These are phyloP conservation scores for Mormyrus iriodes DNA, from an alignment of 2,113 vertebrate genomes.

Conservation along the genomic window DNA sequence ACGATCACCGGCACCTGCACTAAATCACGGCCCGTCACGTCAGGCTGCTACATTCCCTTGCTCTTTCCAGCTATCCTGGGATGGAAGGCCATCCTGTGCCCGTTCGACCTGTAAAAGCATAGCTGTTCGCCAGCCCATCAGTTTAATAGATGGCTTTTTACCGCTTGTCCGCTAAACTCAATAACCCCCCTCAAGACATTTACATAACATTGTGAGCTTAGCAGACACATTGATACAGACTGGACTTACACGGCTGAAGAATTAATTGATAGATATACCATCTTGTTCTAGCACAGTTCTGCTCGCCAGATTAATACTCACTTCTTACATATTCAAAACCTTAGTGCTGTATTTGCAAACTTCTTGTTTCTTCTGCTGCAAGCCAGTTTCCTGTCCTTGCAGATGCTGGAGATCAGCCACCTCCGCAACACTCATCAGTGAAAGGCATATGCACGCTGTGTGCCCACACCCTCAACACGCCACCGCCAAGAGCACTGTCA, in stretches of 20 bases:
- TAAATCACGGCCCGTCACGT: constrained; percentile 47
- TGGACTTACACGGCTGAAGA: not conserved
- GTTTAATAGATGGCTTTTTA: constrained; percentile 14
- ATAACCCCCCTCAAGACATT: not conserved
- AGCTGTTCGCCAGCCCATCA: constrained; percentile 9
- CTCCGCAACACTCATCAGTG: not conserved
- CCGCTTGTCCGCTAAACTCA: not conserved
- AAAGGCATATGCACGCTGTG: not conserved
- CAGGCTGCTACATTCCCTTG: not conserved
- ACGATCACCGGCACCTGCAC: constrained; percentile 44
- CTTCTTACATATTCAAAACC: not conserved
- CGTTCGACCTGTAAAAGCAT: not conserved
- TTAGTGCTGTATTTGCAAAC: not conserved
- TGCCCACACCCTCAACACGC: not conserved
- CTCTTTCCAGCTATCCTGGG: not conserved
- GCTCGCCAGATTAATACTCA: not conserved
- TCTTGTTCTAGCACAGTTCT: not conserved
- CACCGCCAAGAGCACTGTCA: not conserved
- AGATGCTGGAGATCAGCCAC: not conserved
- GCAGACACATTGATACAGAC: not conserved
- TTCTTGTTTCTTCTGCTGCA: not conserved
- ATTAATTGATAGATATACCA: not conserved
- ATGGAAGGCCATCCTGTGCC: not conserved
- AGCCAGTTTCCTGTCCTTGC: not conserved
- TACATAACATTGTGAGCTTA: constrained; percentile 7